Evolutionary conservation across 2,797 vertebrate genomes (phyloP), one percentile per base, ranked within the genome.

Genomic region (Lacerta bilineata): DNA sequence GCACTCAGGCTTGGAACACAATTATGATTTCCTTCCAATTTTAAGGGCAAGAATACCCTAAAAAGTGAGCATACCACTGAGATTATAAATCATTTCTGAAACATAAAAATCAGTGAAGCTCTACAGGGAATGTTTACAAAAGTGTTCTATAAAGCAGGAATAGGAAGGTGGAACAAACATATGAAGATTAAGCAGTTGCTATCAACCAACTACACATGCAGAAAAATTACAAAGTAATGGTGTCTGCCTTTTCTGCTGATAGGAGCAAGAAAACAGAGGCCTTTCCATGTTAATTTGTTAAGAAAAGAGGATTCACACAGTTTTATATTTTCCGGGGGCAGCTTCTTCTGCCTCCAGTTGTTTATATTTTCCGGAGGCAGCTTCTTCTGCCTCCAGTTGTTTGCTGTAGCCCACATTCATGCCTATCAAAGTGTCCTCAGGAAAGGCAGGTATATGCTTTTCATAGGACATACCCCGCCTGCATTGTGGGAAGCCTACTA

Each of bases 41-140:
- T 92, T 88, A 89, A 84, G 83, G 25, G 10, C 84, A 68, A 78
- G 81, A 94, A 93, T 84, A 72, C 69, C 55, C 36, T 90, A 87
- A 91, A 61, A 71, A 78, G 82, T 68, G 83, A 93, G 85, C 90
- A 82, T 0, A 13, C 10, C 41, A 59, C 79, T 85, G 36, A 69
- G 61, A 75, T 90, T 43, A 5, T 91, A 90, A 93, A 90, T 95
- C 84, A 92, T 80, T 25, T 93, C 86, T 90, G 88, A 88, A 96
- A 95, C 87, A 20, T 75, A 95, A 95, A 91, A 85, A 83, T 50
- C 27, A 80, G 84, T 84, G 84, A 77, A 85, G 33, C 79, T 84
- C 87, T 92, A 27, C 4, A 46, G 85, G 89, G 91, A 92, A 86
- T 89, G 55, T 86, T 94, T 91, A 82, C 61, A 89, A 74, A 88